Conservation (phyloP, 2,888 invertebrate genomes). For the Lampropteryx suffumata region DNA sequence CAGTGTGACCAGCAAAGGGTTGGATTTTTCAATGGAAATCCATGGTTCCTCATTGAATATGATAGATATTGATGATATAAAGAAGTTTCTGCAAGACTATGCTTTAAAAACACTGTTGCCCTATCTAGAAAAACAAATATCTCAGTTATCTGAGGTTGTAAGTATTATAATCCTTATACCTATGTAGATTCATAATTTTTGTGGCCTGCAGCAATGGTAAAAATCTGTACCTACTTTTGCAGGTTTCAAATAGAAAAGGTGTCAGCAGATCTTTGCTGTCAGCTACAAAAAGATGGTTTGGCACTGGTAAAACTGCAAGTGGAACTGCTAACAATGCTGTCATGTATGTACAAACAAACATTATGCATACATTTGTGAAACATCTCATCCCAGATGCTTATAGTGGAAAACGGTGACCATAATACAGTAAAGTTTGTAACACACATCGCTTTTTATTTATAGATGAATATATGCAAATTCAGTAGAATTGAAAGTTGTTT, state of each 20-base stretch:
- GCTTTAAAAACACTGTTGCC: constrained; percentile 93
- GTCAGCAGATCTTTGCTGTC: constrained; percentile 96
- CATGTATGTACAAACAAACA: constrained; percentile 92
- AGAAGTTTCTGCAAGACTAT: constrained; percentile 94
- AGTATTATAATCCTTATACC: constrained; percentile 44
- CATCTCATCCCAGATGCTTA: too few species aligned
- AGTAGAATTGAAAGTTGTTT: too few species aligned
- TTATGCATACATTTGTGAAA: too few species aligned
- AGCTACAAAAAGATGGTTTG: constrained; percentile 98
- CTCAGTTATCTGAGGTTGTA: constrained; percentile 89
- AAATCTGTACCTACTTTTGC: background rate
- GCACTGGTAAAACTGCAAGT: constrained; percentile 92
- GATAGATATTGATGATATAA: constrained; percentile 93
- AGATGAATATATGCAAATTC: too few species aligned
- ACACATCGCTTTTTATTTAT: too few species aligned
- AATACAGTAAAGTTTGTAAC: too few species aligned
- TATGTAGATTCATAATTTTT: too few species aligned
- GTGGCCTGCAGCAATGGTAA: too few species aligned
- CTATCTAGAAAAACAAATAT: constrained; percentile 95
- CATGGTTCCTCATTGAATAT: constrained; percentile 90
- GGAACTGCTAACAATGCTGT: constrained; percentile 90
- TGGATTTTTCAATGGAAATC: constrained; percentile 77
- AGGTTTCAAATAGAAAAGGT: constrained; percentile 94
- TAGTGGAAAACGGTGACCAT: too few species aligned
- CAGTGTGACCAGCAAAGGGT: constrained; percentile 73